Percentiles rank a stretch among this genome's conserved stretches.
These are phyloP conservation scores for Seriola quinqueradiata DNA, from an alignment of 2,113 vertebrate species.

Conservation along the genomic window DNA sequence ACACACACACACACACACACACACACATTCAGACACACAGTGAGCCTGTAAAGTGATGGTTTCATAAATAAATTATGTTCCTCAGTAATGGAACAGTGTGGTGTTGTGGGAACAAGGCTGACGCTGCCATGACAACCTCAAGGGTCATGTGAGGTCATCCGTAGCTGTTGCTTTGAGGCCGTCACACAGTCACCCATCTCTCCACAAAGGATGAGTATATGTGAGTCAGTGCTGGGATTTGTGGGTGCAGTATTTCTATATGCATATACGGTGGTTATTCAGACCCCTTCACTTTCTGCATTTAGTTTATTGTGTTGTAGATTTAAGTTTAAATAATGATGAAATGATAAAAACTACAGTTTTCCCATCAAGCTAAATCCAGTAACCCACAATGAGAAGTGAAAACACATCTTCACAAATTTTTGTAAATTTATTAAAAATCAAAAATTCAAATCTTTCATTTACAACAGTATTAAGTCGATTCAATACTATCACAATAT, in stretches of 20 bases:
- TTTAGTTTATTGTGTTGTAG: not conserved
- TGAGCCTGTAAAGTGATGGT: constrained; percentile 41
- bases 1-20: not conserved
- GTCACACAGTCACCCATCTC: constrained; percentile 34
- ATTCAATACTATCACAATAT: no score
- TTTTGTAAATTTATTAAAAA: no score
- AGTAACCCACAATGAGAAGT: no score
- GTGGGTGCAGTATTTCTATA: not conserved
- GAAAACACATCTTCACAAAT: no score
- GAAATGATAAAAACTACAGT: no score
- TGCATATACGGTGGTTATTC: not conserved
- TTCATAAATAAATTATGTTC: constrained; percentile 64
- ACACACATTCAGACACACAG: constrained; percentile 3
- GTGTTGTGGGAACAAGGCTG: constrained; percentile 42
- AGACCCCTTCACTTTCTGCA: not conserved
- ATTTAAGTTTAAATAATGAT: not conserved
- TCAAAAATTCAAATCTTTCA: no score
- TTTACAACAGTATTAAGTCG: no score
- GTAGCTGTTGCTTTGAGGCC: constrained; percentile 26
- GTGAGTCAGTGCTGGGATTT: not conserved
- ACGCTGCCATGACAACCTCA: constrained; percentile 59
- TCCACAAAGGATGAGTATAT: not conserved
- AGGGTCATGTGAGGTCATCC: constrained; percentile 63
- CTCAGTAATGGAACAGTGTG: constrained; percentile 48
- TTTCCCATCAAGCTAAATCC: no score